Conservation (phyloP, 2,888 invertebrate genomes). For the Phortica magna region DNA sequence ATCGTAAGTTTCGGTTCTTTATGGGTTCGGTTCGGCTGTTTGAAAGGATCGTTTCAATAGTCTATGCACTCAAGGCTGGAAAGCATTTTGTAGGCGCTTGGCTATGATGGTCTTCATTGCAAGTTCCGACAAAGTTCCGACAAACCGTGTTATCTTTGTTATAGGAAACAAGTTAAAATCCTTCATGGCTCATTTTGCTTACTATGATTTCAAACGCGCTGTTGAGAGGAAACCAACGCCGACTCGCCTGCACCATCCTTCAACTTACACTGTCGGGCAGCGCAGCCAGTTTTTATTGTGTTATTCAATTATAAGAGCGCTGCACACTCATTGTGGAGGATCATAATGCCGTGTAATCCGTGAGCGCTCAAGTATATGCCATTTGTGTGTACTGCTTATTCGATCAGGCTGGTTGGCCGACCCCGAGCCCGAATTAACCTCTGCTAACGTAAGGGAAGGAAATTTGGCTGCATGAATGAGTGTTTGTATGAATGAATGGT, state of each 20-base stretch:
- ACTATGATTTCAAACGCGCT: slow-evolving; percentile 17
- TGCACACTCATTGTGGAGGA: slow-evolving; percentile 54
- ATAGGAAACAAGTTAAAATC: slow-evolving; percentile 11
- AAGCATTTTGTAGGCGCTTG: too few species aligned
- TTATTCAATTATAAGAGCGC: slow-evolving; percentile 66
- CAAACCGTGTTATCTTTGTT: too few species aligned
- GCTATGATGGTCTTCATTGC: too few species aligned
- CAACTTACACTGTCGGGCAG: not conserved
- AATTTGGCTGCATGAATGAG: slow-evolving; percentile 55
- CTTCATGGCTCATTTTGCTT: slow-evolving; percentile 24
- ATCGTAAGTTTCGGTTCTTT: too few species aligned
- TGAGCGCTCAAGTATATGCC: slow-evolving; percentile 68
- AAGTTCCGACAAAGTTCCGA: too few species aligned
- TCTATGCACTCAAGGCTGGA: too few species aligned
- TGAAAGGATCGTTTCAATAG: too few species aligned
- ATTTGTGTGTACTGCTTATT: slow-evolving; percentile 59
- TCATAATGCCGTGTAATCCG: slow-evolving; percentile 68
- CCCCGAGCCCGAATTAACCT: slow-evolving; percentile 27
- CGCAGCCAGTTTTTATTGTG: slow-evolving; percentile 55
- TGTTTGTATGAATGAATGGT: slow-evolving; percentile 46
- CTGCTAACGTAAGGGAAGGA: slow-evolving; percentile 41
- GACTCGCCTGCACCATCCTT: not conserved
- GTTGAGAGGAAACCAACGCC: too few species aligned
- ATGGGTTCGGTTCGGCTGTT: too few species aligned
- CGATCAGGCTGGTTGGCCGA: slow-evolving; percentile 16